Percentiles rank a stretch among this genome's conserved stretches.
phyloP scores from a whole-genome alignment of 2,797 vertebrate genomes.

The Otolemur crassicaudatus region DNA sequence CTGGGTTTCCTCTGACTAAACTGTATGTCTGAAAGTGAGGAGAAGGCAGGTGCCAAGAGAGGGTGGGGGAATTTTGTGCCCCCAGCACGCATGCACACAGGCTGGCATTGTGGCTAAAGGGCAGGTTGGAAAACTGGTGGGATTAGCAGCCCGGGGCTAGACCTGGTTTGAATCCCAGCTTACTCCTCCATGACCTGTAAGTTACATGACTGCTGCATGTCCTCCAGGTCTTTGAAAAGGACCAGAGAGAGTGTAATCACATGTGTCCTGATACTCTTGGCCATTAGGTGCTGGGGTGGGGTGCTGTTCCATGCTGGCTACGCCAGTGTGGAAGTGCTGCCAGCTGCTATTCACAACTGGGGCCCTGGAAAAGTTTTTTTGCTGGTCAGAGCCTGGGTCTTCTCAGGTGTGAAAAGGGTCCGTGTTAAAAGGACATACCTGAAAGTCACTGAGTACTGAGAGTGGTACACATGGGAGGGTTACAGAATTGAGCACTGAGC shows the following conservation, averaged over 20 bases:
- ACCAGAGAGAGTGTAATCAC: background rate
- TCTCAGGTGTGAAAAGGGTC: background rate
- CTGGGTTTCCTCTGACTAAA: rapidly evolving
- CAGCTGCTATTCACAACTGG: background rate
- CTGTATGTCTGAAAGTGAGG: background rate
- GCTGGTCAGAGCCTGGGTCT: background rate
- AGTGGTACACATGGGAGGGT: background rate
- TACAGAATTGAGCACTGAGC: background rate
- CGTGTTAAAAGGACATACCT: background rate
- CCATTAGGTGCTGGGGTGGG: rapidly evolving
- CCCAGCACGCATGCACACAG: rapidly evolving
- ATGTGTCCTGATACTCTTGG: rapidly evolving
- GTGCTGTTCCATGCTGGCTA: rapidly evolving
- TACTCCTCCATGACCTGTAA: rapidly evolving
- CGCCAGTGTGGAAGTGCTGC: background rate
- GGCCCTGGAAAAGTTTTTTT: rapidly evolving
- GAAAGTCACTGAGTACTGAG: background rate
- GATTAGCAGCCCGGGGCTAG: background rate
- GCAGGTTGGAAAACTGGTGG: background rate
- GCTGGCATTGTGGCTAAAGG: background rate
- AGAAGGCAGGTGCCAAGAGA: background rate
- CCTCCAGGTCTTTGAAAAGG: no score
- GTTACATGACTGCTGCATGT: rapidly evolving
- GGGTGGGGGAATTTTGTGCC: background rate
- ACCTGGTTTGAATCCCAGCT: background rate